Conservation (phyloP, 2,888 invertebrate genomes). For the Protophormia terraenovae region DNA sequence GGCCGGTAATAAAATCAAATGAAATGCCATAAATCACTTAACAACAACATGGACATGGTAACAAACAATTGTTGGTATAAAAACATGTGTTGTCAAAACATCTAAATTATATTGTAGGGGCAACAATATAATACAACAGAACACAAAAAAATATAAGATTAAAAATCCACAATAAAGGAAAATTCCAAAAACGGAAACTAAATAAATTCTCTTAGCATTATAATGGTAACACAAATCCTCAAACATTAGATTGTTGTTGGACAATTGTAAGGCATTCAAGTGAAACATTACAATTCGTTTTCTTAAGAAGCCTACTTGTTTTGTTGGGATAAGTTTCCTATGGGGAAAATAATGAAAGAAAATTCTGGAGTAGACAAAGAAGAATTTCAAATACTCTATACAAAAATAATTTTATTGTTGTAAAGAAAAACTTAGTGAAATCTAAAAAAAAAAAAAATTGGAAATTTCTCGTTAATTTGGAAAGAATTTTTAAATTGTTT, state of each 20-base stretch:
- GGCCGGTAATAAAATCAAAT: conserved; percentile 56
- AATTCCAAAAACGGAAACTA: neutral
- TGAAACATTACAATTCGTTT: conserved; percentile 24
- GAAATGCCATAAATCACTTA: conserved; percentile 59
- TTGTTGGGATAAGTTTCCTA: neutral
- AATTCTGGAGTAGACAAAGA: neutral
- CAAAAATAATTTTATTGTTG: too few relatives aligned
- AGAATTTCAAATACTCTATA: neutral
- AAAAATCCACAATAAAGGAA: neutral
- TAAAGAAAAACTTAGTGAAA: too few relatives aligned
- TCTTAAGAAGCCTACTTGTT: neutral
- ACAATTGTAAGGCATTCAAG: conserved; percentile 35
- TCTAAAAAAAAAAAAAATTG: too few relatives aligned
- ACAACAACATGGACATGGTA: conserved; percentile 16
- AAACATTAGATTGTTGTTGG: neutral
- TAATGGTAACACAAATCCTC: neutral
- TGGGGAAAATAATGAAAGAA: neutral
- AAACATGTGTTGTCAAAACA: conserved; percentile 42
- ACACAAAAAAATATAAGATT: neutral
- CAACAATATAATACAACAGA: neutral
- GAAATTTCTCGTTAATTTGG: too few relatives aligned
- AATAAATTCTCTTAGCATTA: too few relatives aligned
- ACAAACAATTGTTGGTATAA: neutral
- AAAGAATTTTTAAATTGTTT: neutral
- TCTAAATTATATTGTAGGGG: conserved; percentile 17